These are phyloP conservation scores for Cheilosia vulpina DNA, from an alignment of 2,888 invertebrate species.

Conservation along the genomic window DNA sequence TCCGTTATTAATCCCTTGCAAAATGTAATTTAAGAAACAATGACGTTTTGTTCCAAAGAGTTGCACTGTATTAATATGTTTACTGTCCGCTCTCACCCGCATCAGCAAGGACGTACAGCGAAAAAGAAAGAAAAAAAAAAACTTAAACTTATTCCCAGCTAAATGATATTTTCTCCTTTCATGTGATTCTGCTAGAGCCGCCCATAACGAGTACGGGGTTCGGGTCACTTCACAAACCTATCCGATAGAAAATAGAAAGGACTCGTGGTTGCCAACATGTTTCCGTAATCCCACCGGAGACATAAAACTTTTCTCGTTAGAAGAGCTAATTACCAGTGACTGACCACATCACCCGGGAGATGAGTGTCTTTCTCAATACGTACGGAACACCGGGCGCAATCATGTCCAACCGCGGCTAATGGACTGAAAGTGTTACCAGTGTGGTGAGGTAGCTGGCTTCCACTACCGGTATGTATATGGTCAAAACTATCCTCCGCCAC, in stretches of 20 bases:
- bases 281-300: conserved; percentile 63
- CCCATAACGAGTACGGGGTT: conserved; percentile 11
- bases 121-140: background rate
- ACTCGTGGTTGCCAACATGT: conserved; percentile 52
- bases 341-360: conserved; percentile 61
- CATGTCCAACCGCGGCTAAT: conserved; percentile 45
- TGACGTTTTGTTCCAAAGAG: conserved; percentile 62
- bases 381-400: conserved; percentile 25
- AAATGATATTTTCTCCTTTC: conserved; percentile 54
- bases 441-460: background rate
- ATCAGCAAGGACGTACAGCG: background rate
- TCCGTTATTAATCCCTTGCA: conserved; percentile 68
- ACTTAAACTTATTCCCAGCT: conserved; percentile 37
- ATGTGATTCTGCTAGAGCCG: conserved; percentile 5
- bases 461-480: background rate
- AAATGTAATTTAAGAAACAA: conserved; percentile 75
- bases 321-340: conserved; percentile 72
- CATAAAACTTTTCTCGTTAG: conserved; percentile 75
- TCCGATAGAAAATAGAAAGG: conserved; percentile 24
- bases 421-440: conserved; percentile 53
- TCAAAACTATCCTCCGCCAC: conserved; percentile 11
- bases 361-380: conserved; percentile 22
- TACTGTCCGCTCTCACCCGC: background rate
- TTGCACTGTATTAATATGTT: conserved; percentile 38
- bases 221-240: conserved; percentile 49